These are phyloP conservation scores for Drosophila kurseongensis DNA, from an alignment of 1,140 invertebrate genomes.

Conservation along the genomic window DNA sequence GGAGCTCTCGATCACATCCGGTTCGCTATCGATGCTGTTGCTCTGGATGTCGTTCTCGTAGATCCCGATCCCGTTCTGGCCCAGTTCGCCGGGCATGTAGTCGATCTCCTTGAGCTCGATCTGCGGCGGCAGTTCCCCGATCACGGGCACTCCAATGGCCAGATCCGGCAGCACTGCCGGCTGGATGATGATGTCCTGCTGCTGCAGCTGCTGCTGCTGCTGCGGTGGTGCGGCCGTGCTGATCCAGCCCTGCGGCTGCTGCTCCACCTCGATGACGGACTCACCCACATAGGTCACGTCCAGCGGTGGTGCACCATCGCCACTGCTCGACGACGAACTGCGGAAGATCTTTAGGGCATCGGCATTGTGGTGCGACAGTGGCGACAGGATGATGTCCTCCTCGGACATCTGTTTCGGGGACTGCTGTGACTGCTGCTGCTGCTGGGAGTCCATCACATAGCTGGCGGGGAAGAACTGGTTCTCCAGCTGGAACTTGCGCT, in stretches of 20 bases:
- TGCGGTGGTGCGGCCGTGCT: constrained; percentile 2
- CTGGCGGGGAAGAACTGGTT: constrained; percentile 82
- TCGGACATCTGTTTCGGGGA: constrained; percentile 21
- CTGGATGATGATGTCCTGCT: constrained; percentile 81
- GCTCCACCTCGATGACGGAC: constrained; percentile 82
- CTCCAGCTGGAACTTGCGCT: constrained; percentile 72
- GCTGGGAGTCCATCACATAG: constrained; percentile 58
- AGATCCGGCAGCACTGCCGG: constrained; percentile 80
- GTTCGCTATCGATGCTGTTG: constrained; percentile 55
- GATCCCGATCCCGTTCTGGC: constrained; percentile 33
- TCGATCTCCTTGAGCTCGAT: constrained; percentile 84
- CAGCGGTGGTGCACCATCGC: constrained; percentile 67
- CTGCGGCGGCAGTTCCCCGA: constrained; percentile 83
- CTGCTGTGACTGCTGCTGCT: constrained; percentile 10
- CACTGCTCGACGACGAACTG: constrained; percentile 25
- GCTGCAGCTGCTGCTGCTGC: constrained; percentile 46
- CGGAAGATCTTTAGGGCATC: constrained; percentile 78
- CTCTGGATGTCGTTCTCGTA: constrained; percentile 65
- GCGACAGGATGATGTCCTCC: constrained; percentile 81
- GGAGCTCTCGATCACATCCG: constrained; percentile 69
- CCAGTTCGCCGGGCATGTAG: constrained; percentile 78
- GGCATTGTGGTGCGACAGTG: constrained; percentile 54
- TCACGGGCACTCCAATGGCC: constrained; percentile 82
- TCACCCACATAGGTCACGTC: constrained; percentile 84
- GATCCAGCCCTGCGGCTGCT: constrained; percentile 42